Evolutionary conservation across 2,113 vertebrate species (phyloP), one percentile per base, ranked within the genome.

Genomic region (Indicator indicator): DNA sequence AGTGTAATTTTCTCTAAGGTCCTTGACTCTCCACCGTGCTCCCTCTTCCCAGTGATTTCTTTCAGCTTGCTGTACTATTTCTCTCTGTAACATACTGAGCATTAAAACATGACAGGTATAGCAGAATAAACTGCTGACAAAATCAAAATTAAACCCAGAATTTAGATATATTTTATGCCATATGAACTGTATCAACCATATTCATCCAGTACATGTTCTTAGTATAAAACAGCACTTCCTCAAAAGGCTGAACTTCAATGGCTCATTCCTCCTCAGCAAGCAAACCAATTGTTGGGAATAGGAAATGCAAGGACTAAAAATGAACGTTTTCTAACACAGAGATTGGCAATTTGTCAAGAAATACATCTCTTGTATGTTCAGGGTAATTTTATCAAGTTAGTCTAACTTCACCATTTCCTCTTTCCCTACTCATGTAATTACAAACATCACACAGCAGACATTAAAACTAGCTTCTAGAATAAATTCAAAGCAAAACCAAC

Each of bases 401-500:
- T 73, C 71, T 79, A 74, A 83, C 52, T 83, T 83, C 38, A 70
- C 23, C 56, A 36, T 83, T 88, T 91, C 78, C 65, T 81, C 69
- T 54, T 76, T 80, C 27, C 42, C 60, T 52, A 36, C 59, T 80
- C 38, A 60, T 14, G 9, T 15, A 78, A 91, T 94, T 79, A 76
- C 60, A 86, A 91, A 82, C 75, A 93, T 68, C 67, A 96, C 63
- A 77, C 48, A 72, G 59, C 2, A 67, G 36, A 86, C 44, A 76
- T 54, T 48, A 70, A 77, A 92, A 90, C 46, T 74, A 85, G 30
- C 56, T 88, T 30, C 56, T 19, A 28, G 38, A 74, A 52, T 59
- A 68, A 92, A 87, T 89, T 77, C 75, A 77, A 94, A 93, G 71
- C 59, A 87, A 94, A 80, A 52, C 36, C 46, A 93, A 73, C 33